Conservation (phyloP, 2,888 invertebrate species). For the Drosophila diplacantha region DNA sequence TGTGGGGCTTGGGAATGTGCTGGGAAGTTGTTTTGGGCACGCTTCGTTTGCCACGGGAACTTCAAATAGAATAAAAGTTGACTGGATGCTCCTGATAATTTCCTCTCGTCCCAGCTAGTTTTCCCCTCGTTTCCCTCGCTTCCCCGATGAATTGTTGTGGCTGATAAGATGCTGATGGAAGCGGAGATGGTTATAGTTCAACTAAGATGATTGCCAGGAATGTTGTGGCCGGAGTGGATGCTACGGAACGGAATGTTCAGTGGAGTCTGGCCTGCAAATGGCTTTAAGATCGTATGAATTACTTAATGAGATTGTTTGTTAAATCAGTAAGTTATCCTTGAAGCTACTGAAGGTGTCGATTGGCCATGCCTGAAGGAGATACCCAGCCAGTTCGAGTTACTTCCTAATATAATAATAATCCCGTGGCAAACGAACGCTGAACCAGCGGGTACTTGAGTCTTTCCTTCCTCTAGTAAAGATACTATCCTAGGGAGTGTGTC, state of each 20-base stretch:
- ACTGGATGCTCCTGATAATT: conserved; percentile 41
- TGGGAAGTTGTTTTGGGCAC: conserved; percentile 55
- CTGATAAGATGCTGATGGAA: conserved; percentile 13
- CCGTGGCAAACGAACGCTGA: too few relatives aligned
- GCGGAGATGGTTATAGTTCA: conserved; percentile 9
- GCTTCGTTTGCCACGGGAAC: conserved; percentile 59
- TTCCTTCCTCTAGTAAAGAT: too few relatives aligned
- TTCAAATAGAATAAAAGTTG: conserved; percentile 55
- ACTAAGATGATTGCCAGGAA: conserved; percentile 14
- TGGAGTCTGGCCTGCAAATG: neutral
- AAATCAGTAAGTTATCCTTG: neutral
- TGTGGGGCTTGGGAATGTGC: conserved; percentile 47
- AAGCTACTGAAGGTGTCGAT: too few relatives aligned
- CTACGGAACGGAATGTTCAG: neutral
- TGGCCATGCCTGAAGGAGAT: too few relatives aligned
- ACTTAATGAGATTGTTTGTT: too few relatives aligned
- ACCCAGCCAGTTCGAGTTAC: too few relatives aligned
- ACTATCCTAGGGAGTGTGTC: neutral
- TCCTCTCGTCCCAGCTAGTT: conserved; percentile 21
- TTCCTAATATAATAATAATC: too few relatives aligned
- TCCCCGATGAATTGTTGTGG: conserved; percentile 2
- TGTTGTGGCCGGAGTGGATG: conserved; percentile 1
- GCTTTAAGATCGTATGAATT: neutral
- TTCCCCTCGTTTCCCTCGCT: neutral
- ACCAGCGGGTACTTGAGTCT: too few relatives aligned